phyloP scores from a whole-genome alignment of 2,888 invertebrate genomes.

The Drosophila setosimentum region DNA sequence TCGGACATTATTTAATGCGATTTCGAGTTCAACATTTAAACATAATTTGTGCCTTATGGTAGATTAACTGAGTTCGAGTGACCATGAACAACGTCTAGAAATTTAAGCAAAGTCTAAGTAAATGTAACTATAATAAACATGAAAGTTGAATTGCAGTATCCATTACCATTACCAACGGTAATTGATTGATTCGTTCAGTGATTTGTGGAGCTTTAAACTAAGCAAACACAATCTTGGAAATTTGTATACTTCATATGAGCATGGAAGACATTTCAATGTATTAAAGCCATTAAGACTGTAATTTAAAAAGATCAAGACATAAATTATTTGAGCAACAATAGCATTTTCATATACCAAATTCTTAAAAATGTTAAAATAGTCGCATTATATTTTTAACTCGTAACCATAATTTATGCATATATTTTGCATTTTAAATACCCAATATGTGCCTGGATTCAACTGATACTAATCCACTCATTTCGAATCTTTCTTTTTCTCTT shows the following conservation, averaged over 20 bases:
- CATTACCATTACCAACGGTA: no score
- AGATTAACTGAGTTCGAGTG: not conserved
- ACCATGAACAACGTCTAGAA: not conserved
- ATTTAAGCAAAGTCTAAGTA: not conserved
- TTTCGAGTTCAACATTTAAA: not conserved
- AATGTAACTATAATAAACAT: not conserved
- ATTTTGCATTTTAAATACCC: not conserved
- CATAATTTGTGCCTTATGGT: not conserved
- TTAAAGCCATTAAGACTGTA: not conserved
- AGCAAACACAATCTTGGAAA: not conserved
- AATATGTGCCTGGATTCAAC: not conserved
- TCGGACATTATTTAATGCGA: not conserved
- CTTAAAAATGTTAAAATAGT: not conserved
- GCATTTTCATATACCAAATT: not conserved
- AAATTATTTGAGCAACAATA: not conserved
- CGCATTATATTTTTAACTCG: not conserved
- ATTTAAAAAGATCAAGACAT: not conserved
- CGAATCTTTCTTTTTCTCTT: slow-evolving; percentile 26
- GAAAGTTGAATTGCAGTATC: no score
- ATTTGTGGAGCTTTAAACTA: not conserved
- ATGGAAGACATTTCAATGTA: not conserved
- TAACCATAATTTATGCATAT: not conserved
- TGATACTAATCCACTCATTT: slow-evolving; percentile 16
- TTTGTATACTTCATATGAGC: not conserved
- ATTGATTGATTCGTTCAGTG: not conserved